Percentiles rank a stretch among this genome's conserved stretches.
Conservation (phyloP, 2,113 vertebrate species). For the Anguilla rostrata region DNA sequence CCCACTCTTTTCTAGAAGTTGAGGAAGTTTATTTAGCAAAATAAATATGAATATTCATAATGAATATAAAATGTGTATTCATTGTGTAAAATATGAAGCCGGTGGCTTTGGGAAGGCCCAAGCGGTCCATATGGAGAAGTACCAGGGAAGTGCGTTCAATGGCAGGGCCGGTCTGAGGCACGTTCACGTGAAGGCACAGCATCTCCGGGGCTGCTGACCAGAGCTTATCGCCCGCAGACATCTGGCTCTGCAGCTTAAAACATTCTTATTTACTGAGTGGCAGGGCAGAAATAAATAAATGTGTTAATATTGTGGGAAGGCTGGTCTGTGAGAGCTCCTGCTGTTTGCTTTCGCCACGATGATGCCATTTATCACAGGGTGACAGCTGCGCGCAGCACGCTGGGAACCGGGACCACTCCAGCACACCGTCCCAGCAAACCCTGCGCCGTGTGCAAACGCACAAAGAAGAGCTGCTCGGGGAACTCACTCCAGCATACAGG, state of each 20-base stretch:
- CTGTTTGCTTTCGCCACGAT: constrained; percentile 50
- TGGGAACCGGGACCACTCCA: constrained; percentile 36
- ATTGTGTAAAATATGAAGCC: background rate
- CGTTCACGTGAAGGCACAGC: background rate
- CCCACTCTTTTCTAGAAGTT: no score
- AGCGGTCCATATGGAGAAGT: background rate
- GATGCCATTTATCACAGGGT: constrained; percentile 53
- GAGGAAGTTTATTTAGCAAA: no score
- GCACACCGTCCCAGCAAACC: constrained; percentile 40
- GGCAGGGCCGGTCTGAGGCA: background rate
- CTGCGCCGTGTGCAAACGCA: constrained; percentile 24
- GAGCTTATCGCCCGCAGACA: constrained; percentile 41
- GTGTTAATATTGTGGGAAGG: constrained; percentile 51
- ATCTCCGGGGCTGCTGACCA: constrained; percentile 37
- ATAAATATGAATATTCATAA: no score
- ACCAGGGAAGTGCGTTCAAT: background rate
- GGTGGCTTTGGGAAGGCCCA: background rate
- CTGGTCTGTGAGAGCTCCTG: constrained; percentile 36
- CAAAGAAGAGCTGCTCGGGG: no score
- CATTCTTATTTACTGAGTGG: constrained; percentile 48
- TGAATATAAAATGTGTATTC: no score
- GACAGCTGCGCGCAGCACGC: constrained; percentile 42
- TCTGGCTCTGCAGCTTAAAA: constrained; percentile 34
- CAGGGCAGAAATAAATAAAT: constrained; percentile 50
- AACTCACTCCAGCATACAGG: background rate